Base-by-base conservation (phyloP, 2,888 invertebrate species). In the Caradrina clavipalpis region DNA sequence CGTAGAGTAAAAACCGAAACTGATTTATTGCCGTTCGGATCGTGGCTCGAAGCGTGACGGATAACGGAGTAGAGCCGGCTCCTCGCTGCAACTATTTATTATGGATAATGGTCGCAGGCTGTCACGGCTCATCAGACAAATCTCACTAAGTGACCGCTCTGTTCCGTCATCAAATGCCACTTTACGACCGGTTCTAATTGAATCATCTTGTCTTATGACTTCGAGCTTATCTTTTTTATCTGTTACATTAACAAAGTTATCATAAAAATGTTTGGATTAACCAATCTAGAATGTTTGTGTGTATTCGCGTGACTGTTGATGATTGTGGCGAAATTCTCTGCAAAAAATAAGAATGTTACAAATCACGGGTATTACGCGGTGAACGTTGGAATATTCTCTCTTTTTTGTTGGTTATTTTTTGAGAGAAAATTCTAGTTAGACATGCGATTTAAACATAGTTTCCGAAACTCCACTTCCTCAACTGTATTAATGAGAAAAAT, bases 261-360 rank as follows among this genome's bases (percentile, higher is more conserved):
- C 63, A 60, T 22, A n/a, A 42, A 66, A 75, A 62, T 72, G 51
- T 62, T 61, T 47, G 51, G 47, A 70, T 78, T 78, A 73, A 78
- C 73, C 66, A 73, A 82, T 67, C 54, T 76, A 65, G 75, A 86
- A 80, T 79, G 74, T 85, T 87, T 83, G 77, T 78, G 73, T 84
- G 73, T 76, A 73, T 77, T 93, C 86, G 95, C 94, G 95, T 95
- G 94, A 92, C 93, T 88, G 84, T 78, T 83, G 87, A 88, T 88
- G 88, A 90, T 91, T 90, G 89, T 86, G 84, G 78, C 79, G 78
- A 92, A 93, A 94, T 93, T 94, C 91, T 91, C 91, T 81, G 85
- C 86, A 92, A 92, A 91, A 84, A 93, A 92, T 88, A 86, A 91
- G 89, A 92, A 92, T 90, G 89, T 91, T 92, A 91, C 89, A 92